Base-by-base conservation (phyloP, 2,888 invertebrate species). In the Lithophane leautieri region DNA sequence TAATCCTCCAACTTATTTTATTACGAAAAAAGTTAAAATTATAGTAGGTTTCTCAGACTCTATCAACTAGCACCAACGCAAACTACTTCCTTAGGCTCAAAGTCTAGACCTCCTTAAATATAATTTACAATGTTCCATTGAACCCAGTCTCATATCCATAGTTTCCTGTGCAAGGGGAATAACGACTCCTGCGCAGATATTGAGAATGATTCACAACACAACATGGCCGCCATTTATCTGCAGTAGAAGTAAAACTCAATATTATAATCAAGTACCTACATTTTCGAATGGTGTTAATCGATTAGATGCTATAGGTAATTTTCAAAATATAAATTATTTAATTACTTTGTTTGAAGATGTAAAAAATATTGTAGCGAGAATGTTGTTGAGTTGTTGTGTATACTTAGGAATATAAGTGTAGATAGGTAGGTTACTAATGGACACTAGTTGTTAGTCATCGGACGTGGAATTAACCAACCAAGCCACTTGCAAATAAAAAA, bases 151-250 rank as follows among this genome's bases (percentile, higher is more conserved):
- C 76, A 81, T 73, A 83, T 77, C 78, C 87, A 83, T 83, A 82
- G 82, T 89, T 86, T 88, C 88, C 89, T 88, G 86, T 76, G 71
- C 78, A 85, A 85, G 89, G 88, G 88, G 88, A 89, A 89, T 89
- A 87, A 89, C 86, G 75, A 80, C 78, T 78, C 72, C 44, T 72
- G 78, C 82, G 78, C 80, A 86, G 85, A 88, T 83, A 88, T 70
- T 69, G 68, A 79, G 69, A 76, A 81, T 89, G 89, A 89, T 84
- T 87, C 89, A 86, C 78, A 80, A 84, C 47, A 84, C 81, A 82
- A 87, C 54, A 84, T 87, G 84, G 82, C 82, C 25, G 79, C 75
- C 66, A 44, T 82, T 78, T 79, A 84, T 88, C 83, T 82, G 71
- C 28, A n/a, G 60, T 73, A 65, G 58, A 76, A 82, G 68, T 79